Evolutionary conservation across 2,888 invertebrate species (phyloP).

Genomic region (Zeuzera pyrina): DNA sequence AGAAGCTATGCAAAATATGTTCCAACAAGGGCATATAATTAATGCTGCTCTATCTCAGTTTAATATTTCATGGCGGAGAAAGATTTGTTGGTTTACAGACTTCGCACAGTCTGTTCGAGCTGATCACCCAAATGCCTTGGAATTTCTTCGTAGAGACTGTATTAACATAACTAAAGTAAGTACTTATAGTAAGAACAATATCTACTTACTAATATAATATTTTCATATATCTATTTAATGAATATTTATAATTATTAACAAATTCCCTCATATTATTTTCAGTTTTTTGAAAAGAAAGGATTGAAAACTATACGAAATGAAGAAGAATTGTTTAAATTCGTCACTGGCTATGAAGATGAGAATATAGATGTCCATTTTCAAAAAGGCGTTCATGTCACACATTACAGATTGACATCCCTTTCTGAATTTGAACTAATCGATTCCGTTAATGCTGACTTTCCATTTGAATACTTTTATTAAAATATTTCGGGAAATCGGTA

Average conservation of each 20-base stretch:
- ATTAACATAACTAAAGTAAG: conserved; percentile 85
- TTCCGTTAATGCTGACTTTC: conserved; percentile 74
- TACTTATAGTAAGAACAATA: no score
- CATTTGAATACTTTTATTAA: conserved; percentile 84
- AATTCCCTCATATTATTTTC: no score
- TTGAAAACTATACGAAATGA: conserved; percentile 76
- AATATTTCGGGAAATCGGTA: no score
- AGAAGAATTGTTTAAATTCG: conserved; percentile 82
- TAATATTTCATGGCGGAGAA: conserved; percentile 89
- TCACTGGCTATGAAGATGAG: conserved; percentile 79
- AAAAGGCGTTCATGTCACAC: conserved; percentile 76
- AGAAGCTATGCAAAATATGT: conserved; percentile 83
- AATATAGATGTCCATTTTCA: conserved; percentile 72
- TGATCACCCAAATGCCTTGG: conserved; percentile 89
- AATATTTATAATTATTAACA: no score
- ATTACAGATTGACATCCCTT: conserved; percentile 68
- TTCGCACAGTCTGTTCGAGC: conserved; percentile 96
- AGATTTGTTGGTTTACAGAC: conserved; percentile 90
- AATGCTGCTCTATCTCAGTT: conserved; percentile 97
- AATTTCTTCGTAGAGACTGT: conserved; percentile 91
- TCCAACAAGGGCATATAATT: conserved; percentile 86
- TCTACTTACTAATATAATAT: no score
- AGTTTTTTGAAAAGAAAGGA: conserved; percentile 84
- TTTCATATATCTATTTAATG: no score
- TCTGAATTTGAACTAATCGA: conserved; percentile 71